Conservation (phyloP, 1,140 invertebrate species). For the Musca domestica region DNA sequence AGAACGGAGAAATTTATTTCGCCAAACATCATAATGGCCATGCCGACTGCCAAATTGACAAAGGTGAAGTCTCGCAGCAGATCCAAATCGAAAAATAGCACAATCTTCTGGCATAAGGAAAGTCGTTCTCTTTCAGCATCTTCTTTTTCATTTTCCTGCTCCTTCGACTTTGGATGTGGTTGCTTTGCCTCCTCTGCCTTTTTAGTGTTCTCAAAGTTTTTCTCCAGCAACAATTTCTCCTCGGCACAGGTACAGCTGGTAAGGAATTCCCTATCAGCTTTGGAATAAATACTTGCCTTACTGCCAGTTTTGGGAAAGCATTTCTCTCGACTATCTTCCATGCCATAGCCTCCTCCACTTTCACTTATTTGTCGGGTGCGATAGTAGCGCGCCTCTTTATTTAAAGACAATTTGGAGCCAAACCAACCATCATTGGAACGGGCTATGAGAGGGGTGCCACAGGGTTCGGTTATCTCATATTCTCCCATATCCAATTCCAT, state of each 20-base stretch:
- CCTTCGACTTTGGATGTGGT: constrained; percentile 29
- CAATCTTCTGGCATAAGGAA: constrained; percentile 56
- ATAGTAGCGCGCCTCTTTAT: constrained; percentile 55
- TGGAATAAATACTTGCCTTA: constrained; percentile 26
- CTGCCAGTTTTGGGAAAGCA: constrained; percentile 53
- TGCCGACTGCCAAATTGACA: constrained; percentile 65
- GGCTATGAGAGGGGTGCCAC: constrained; percentile 65
- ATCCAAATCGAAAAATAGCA: constrained; percentile 65
- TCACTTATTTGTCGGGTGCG: constrained; percentile 57
- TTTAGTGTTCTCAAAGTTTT: constrained; percentile 34
- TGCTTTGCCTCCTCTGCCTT: constrained; percentile 27
- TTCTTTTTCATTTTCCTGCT: constrained; percentile 38
- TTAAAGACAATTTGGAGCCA: constrained; percentile 53
- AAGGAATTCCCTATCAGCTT: constrained; percentile 29
- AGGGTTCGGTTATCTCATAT: constrained; percentile 65
- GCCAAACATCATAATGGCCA: constrained; percentile 65
- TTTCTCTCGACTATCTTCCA: constrained; percentile 45
- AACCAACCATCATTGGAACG: constrained; percentile 67
- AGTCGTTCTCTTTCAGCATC: constrained; percentile 45
- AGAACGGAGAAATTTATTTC: constrained; percentile 70
- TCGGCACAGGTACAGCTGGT: constrained; percentile 43
- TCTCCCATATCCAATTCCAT: constrained; percentile 61
- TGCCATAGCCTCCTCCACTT: constrained; percentile 17
- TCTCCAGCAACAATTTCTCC: constrained; percentile 39
- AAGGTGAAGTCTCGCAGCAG: constrained; percentile 65